Percentiles rank a stretch among this genome's conserved stretches.
Evolutionary conservation across 2,113 vertebrate species (phyloP).

Genomic region (Kryptolebias marmoratus): DNA sequence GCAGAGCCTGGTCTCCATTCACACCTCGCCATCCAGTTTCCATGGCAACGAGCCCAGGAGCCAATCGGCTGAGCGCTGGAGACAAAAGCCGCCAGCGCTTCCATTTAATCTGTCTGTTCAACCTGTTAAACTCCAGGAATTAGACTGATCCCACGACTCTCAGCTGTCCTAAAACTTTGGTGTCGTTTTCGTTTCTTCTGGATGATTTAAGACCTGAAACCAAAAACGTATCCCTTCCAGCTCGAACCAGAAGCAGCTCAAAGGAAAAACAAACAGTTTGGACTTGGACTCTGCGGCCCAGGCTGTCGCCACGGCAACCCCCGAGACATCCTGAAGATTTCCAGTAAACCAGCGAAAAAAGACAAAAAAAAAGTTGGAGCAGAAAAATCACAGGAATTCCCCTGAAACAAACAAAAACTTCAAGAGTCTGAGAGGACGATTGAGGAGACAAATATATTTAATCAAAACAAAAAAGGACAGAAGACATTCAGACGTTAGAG

Average conservation of each 20-base stretch:
- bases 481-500: neutral
- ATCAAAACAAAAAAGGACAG: constrained; percentile 17
- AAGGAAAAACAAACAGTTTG: neutral
- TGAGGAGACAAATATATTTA: constrained; percentile 50
- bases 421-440: neutral
- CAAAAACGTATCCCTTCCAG: no score
- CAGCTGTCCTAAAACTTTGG: neutral
- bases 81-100: constrained; percentile 14
- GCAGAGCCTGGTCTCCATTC: neutral
- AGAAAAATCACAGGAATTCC: neutral
- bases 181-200: neutral
- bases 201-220: no score
- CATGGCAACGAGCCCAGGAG: constrained; percentile 22
- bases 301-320: constrained; percentile 12
- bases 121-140: neutral
- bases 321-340: neutral
- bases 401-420: neutral
- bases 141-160: neutral
- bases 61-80: constrained; percentile 1
- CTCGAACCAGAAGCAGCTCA: no score
- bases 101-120: neutral
- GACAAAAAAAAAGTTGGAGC: constrained; percentile 13
- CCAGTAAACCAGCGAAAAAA: constrained; percentile 29
- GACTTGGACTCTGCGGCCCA: neutral
- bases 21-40: constrained; percentile 44